Base-by-base conservation (phyloP, 2,797 vertebrate species). In the Anabacerthia variegaticeps region DNA sequence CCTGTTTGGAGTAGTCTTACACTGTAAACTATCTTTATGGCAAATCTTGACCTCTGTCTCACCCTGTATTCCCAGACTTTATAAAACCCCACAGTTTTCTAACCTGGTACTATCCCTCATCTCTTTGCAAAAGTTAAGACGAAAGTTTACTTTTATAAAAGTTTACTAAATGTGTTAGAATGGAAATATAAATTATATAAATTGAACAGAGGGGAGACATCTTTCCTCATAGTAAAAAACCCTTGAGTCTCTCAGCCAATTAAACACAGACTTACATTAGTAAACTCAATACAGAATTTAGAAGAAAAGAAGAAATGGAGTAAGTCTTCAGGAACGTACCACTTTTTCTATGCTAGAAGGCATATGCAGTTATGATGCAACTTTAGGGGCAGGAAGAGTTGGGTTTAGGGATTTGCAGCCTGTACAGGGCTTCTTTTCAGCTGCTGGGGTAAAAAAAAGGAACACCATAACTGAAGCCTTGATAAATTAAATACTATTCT, bases 301-400 rank as follows among this genome's bases (percentile, higher is more conserved):
- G 67, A 84, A 87, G 84, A 94, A 93, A 88, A 74, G 20, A 62
- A 93, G 85, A 93, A 95, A 84, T 34, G 1, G 8, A 94, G 21
- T 83, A 87, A 80, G n/a, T 49, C 83, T 58, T 62, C 34, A 62
- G 71, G 91, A 95, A 95, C 21, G 23, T 30, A 68, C 55, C 21
- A 19, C 22, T 59, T 79, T 61, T 91, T 80, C 56, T 71, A 71
- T 8, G 16, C 24, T 75, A 76, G n/a, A 62, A 88, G 59, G 37
- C 28, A 4, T 26, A 34, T 14, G 27, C 8, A 82, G 37, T 39
- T 51, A 39, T 10, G 30, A 43, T 67, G 34, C 37, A 93, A 82
- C 27, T 56, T 79, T n/a, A 84, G 58, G 18, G 63, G 51, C 26
- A 93, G 81, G 61, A 93, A 89, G 46, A 72, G 39, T 26, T 9